Percentiles rank a stretch among this genome's conserved stretches.
phyloP scores from a whole-genome alignment of 2,113 vertebrate genomes.

The Eudorcas thomsonii region DNA sequence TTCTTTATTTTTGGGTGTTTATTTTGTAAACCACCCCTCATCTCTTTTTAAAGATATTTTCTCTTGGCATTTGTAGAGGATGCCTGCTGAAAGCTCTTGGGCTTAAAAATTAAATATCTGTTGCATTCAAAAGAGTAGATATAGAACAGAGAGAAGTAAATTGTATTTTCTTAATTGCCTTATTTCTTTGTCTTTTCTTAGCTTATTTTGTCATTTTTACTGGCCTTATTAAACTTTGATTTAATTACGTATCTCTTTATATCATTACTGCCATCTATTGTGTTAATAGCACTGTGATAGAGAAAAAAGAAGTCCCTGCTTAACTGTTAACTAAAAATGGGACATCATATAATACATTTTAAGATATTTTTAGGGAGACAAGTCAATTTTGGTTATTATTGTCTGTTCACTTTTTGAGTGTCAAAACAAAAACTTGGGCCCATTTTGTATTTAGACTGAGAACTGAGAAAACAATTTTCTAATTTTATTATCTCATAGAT shows the following conservation, averaged over 20 bases:
- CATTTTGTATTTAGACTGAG: neutral
- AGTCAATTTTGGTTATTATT: slow-evolving; percentile 32
- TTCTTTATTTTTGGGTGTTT: slow-evolving; percentile 18
- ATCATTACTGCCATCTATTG: slow-evolving; percentile 1
- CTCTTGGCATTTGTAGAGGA: neutral
- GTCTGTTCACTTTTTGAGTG: neutral
- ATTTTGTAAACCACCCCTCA: neutral
- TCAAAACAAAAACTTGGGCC: slow-evolving; percentile 9
- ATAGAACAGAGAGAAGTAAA: neutral
- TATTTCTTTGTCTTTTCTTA: slow-evolving; percentile 25
- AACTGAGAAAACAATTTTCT: neutral
- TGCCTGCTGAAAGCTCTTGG: neutral
- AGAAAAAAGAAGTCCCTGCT: neutral
- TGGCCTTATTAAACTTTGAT: neutral
- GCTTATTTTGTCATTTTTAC: slow-evolving; percentile 20
- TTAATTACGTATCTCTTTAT: neutral
- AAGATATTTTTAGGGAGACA: neutral
- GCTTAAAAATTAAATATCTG: neutral
- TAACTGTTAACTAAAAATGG: slow-evolving; percentile 6
- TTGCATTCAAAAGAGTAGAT: slow-evolving; percentile 17
- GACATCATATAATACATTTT: neutral
- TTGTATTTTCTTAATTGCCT: neutral
- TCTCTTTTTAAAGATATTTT: slow-evolving; percentile 26
- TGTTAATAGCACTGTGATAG: slow-evolving; percentile 36
- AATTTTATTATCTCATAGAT: slow-evolving; percentile 36